phyloP scores from a whole-genome alignment of 2,113 vertebrate species.

The Dipodomys stephensi region DNA sequence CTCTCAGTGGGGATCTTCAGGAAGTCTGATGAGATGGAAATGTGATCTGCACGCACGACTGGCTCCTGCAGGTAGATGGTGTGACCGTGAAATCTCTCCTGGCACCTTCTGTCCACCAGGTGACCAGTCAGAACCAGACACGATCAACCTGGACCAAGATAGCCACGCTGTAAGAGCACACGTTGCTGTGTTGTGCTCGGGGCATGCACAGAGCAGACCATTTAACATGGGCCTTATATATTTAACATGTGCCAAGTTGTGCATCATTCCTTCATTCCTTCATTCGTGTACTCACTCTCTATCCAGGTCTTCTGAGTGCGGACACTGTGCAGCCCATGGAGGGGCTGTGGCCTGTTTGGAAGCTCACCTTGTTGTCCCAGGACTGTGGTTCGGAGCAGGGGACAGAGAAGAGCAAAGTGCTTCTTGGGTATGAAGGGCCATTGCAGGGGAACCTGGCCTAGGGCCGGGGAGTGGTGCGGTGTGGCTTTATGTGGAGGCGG shows the following conservation, averaged over 20 bases:
- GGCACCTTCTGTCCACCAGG: neutral
- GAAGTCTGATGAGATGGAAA: conserved; percentile 45
- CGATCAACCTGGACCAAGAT: too few species aligned
- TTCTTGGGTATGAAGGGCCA: accelerated
- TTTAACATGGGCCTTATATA: accelerated
- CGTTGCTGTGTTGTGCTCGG: accelerated
- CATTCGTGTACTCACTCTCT: neutral
- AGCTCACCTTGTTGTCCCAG: too few species aligned
- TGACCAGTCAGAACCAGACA: neutral
- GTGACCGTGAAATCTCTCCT: neutral
- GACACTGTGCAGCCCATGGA: accelerated
- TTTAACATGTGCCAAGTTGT: accelerated
- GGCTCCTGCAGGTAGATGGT: neutral
- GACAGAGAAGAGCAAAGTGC: accelerated
- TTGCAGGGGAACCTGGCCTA: neutral
- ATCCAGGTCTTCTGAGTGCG: neutral
- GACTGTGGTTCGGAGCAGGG: neutral
- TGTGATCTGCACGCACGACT: neutral
- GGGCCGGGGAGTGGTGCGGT: neutral
- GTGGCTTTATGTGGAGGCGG: neutral
- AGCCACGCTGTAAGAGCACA: too few species aligned
- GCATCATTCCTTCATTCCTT: too few species aligned
- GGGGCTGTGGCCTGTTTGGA: neutral
- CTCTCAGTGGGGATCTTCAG: conserved; percentile 24
- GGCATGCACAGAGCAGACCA: too few species aligned